Conservation (phyloP, 2,113 vertebrate genomes). For the Lampris incognitus region DNA sequence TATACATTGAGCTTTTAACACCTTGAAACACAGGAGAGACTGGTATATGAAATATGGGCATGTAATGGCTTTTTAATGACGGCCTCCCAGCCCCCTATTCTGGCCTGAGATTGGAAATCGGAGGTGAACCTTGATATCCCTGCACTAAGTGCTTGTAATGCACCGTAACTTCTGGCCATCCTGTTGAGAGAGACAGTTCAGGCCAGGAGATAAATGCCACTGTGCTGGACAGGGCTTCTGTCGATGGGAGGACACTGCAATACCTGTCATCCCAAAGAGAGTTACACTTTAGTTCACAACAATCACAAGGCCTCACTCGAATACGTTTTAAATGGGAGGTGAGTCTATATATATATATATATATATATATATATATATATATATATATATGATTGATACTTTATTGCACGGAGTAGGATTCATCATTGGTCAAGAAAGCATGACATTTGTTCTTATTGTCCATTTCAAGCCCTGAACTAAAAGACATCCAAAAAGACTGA, state of each 20-base stretch:
- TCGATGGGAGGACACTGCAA: constrained; percentile 73
- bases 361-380: background rate
- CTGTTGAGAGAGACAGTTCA: constrained; percentile 79
- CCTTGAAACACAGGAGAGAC: constrained; percentile 85
- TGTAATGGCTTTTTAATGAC: constrained; percentile 89
- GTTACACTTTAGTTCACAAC: constrained; percentile 32
- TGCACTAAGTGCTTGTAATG: constrained; percentile 87
- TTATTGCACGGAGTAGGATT: background rate
- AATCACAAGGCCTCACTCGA: background rate
- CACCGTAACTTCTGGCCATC: constrained; percentile 84
- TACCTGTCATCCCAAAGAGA: constrained; percentile 63
- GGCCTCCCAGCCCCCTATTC: constrained; percentile 82
- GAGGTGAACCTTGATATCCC: constrained; percentile 88
- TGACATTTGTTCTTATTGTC: background rate
- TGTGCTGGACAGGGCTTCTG: constrained; percentile 65
- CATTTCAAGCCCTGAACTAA: background rate
- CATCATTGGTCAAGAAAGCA: background rate
- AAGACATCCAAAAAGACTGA: background rate
- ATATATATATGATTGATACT: background rate
- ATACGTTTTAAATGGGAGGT: background rate
- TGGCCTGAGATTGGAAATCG: constrained; percentile 86
- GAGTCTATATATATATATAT: background rate
- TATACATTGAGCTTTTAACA: constrained; percentile 88
- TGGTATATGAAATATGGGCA: constrained; percentile 85
- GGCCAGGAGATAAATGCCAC: constrained; percentile 79